Base-by-base conservation (phyloP, 2,113 vertebrate genomes). In the Hydropotes inermis region DNA sequence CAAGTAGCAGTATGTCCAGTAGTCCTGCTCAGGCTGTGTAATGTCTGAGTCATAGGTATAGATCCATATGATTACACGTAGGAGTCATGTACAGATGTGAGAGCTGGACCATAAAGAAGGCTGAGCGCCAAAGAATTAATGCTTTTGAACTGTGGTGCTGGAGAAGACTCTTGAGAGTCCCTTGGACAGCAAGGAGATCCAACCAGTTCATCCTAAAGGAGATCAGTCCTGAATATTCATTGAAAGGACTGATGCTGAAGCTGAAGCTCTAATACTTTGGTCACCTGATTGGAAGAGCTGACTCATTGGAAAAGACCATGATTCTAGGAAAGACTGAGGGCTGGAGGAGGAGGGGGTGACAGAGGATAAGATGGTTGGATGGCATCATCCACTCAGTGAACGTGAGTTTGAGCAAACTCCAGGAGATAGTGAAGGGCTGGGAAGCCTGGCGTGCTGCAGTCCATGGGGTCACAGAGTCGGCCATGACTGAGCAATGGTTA, bases 21-120 rank as follows among this genome's bases (percentile, higher is more conserved):
- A 2, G 54, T 36, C 43, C 39, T 2, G 15, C 19, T 43, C 33
- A 6, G 33, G 10, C 33, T 9, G 10, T 7, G 10, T 13, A 1
- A 14, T 6, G 8, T 7, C 57, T 1, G 33, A 45, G 6, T 7
- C 27, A 7, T 4, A 3, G 11, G 14, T 50, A 54, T 12, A n/a
- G 16, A n/a, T 7, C 30, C 10, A 12, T 1, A 1, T 0, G 15
- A 13, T 2, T 3, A 12, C 4, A 2, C 4, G 5, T 17, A 14
- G 2, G 5, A 45, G 1, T 3, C 57, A 70, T 3, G n/a, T 11
- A 23, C 67, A 36, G 67, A 36, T 70, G 64, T 11, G n/a, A 70
- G 64, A 21, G 67, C 0, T 36, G n/a, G 67, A 23, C 67, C n/a
- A 23, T 21, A 36, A 36, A 36, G 67, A 70, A 70, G 9, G 67